phyloP scores from a whole-genome alignment of 2,113 vertebrate species.

The Podilymbus podiceps region DNA sequence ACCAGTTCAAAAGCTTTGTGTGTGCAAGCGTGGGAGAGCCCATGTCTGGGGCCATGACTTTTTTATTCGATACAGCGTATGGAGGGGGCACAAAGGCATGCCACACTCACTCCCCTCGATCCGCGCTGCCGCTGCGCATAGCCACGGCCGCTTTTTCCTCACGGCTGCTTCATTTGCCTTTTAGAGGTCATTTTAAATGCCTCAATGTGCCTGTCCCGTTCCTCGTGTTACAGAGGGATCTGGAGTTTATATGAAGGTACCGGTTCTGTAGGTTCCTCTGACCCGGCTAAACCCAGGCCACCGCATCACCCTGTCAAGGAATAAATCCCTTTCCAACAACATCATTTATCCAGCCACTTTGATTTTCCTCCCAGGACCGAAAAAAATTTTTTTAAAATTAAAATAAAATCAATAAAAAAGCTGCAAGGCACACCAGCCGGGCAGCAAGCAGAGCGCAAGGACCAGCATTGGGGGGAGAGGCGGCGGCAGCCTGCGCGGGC shows the following conservation, averaged over 20 bases:
- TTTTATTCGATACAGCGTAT: not conserved
- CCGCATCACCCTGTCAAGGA: not conserved
- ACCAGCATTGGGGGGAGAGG: not conserved
- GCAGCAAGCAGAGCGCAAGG: rapidly evolving
- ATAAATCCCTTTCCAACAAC: not conserved
- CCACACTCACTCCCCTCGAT: not conserved
- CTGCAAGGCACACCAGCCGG: not conserved
- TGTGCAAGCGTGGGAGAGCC: not conserved
- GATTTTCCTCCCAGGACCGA: not conserved
- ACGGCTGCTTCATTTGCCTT: not conserved
- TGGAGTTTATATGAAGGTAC: not conserved
- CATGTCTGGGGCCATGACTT: not conserved
- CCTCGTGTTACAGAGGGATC: not conserved
- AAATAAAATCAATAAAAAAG: not conserved
- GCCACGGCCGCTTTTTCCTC: not conserved
- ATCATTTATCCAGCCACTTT: not conserved
- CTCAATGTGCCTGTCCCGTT: not conserved
- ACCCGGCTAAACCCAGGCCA: not conserved
- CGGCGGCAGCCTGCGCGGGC: not conserved
- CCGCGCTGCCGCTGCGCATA: not conserved
- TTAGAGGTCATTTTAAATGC: not conserved
- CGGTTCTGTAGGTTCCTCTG: not conserved
- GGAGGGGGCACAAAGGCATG: not conserved
- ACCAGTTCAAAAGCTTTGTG: not conserved
- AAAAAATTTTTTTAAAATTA: too few species aligned